Evolutionary conservation across 2,797 vertebrate species (phyloP).

Genomic region (Halcyon smyrnensis): DNA sequence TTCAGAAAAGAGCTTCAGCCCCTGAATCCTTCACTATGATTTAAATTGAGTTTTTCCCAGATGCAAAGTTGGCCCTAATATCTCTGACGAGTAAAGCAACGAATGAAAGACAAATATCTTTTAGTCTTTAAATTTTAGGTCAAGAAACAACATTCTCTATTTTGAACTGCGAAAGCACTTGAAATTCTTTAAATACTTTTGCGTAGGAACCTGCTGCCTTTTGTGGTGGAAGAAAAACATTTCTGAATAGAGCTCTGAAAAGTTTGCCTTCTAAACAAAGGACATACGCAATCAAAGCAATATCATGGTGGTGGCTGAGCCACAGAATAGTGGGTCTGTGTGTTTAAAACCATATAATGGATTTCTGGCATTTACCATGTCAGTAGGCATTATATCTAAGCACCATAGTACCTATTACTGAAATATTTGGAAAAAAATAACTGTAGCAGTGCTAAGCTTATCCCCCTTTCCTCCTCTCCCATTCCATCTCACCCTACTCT

Average conservation of each 20-base stretch:
- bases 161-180: background rate
- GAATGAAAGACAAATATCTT: background rate
- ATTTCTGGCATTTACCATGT: background rate
- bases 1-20: background rate
- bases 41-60: background rate
- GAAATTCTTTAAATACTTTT: background rate
- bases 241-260: background rate
- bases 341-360: background rate
- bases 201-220: background rate
- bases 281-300: accelerated
- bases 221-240: background rate
- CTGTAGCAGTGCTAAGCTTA: background rate
- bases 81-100: background rate
- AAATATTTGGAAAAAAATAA: no score
- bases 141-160: background rate
- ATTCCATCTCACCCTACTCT: background rate
- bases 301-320: background rate
- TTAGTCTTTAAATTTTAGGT: background rate
- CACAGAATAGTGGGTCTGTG: background rate
- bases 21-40: background rate
- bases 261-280: background rate
- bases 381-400: background rate
- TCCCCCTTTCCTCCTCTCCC: background rate
- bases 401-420: no score
- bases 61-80: background rate